These are phyloP conservation scores for Coelinius sp. DNA, from an alignment of 2,888 invertebrate species.

Conservation along the genomic window DNA sequence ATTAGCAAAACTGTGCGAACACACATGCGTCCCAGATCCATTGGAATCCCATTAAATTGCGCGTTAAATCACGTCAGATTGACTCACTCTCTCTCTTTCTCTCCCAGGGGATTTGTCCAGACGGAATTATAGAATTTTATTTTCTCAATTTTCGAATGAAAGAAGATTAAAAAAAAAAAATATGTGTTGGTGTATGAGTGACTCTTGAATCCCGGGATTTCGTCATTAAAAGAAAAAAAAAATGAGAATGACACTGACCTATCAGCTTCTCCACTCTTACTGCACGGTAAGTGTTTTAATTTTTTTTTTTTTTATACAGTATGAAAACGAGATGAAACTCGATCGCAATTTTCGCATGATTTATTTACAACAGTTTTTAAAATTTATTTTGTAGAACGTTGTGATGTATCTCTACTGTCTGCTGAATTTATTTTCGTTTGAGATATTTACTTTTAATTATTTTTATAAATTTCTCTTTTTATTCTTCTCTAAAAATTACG, in stretches of 20 bases:
- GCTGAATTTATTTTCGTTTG: too few relatives aligned
- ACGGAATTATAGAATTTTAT: neutral
- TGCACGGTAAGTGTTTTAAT: neutral
- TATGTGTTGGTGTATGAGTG: neutral
- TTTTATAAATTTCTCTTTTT: too few relatives aligned
- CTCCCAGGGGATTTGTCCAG: neutral
- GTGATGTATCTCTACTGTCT: too few relatives aligned
- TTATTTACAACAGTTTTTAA: neutral
- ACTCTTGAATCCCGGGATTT: conserved; percentile 1
- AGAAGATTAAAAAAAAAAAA: neutral
- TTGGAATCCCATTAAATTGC: neutral
- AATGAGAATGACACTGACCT: conserved; percentile 6
- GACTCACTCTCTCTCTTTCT: neutral
- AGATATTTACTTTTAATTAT: too few relatives aligned
- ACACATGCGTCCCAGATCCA: conserved; percentile 1
- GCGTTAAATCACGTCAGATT: neutral
- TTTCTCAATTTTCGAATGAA: neutral
- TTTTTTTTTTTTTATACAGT: neutral
- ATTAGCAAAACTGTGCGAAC: conserved; percentile 36
- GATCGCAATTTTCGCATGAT: conserved; percentile 1
- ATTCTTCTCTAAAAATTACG: too few relatives aligned
- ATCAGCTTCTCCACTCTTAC: neutral
- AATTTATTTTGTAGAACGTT: too few relatives aligned
- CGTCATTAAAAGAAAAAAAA: neutral
- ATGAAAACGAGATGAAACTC: neutral